These are phyloP conservation scores for Perca fluviatilis DNA, from an alignment of 2,113 vertebrate species.

Conservation along the genomic window DNA sequence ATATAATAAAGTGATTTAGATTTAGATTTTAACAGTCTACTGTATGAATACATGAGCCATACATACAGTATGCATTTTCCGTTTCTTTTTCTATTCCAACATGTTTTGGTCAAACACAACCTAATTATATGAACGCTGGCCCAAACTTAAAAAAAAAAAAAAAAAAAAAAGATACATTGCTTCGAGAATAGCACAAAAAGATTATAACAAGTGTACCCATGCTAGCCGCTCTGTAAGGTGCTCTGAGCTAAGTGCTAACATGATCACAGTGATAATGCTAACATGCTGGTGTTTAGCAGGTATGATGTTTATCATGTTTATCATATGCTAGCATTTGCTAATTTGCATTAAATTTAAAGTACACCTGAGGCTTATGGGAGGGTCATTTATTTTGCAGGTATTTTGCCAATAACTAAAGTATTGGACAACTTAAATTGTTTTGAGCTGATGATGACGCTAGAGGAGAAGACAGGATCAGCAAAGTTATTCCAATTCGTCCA, in stretches of 20 bases:
- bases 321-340: not conserved
- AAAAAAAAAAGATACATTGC: not conserved
- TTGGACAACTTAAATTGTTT: no score
- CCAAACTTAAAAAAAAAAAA: not conserved
- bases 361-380: not conserved
- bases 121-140: not conserved
- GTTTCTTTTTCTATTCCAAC: not conserved
- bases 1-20: not conserved
- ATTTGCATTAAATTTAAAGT: not conserved
- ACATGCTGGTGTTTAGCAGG: no score
- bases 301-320: not conserved
- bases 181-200: no score
- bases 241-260: not conserved
- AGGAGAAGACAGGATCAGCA: no score
- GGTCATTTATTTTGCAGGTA: not conserved
- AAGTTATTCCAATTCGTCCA: no score
- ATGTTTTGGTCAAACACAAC: not conserved
- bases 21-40: not conserved
- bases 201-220: no score
- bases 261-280: not conserved
- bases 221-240: no score
- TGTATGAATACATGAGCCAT: not conserved
- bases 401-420: no score
- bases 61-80: not conserved
- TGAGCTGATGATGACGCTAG: no score